Evolutionary conservation across 2,888 invertebrate genomes (phyloP), one percentile per base, ranked within the genome.

Genomic region (Himalopsyche anomala): DNA sequence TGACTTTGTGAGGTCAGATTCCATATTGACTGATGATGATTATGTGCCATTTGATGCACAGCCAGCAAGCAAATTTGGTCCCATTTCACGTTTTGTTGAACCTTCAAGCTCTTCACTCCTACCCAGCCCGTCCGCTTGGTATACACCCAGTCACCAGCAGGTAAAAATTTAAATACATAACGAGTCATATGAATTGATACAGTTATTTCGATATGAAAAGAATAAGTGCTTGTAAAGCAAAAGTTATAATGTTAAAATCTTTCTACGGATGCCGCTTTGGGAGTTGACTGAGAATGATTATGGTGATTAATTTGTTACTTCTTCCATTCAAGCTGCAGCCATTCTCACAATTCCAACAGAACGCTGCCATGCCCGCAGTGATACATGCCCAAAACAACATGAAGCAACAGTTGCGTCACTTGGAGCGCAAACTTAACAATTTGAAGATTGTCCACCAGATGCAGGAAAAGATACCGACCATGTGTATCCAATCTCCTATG

Each of bases 21-120:
- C 94, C 15, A 92, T 94, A 89, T 90, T 94, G 86, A 93, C 94
- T 86, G 94, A 95, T 86, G 95, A 95, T 89, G 94, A 94, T 88
- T 94, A 94, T 89, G 93, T 95, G 84, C 95, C 95, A 36, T 95
- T 95, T 90, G 95, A 95, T 89, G 92, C 94, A 74, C 94, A 95
- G 54, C 89, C 91, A 28, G 94, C 94, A 51, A 95, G 94, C 89
- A 95, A 95, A 90, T 96, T 94, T 89, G 96, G 96, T 15, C 95
- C 96, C 11, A 96, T 96, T 89, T 95, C 95, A 84, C 91, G 92
- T n/a, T 84, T 55, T 40, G 84, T 84, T 42, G 88, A 86, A 15
- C 86, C 86, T 4, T 80, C 83, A 9, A 85, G 84, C 38, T 80
- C 84, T n/a, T 40, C 80, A 5, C 85, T 84, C 19, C 85, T 80